Conservation (phyloP, 2,888 invertebrate genomes). For the Clepsis dumicolana region DNA sequence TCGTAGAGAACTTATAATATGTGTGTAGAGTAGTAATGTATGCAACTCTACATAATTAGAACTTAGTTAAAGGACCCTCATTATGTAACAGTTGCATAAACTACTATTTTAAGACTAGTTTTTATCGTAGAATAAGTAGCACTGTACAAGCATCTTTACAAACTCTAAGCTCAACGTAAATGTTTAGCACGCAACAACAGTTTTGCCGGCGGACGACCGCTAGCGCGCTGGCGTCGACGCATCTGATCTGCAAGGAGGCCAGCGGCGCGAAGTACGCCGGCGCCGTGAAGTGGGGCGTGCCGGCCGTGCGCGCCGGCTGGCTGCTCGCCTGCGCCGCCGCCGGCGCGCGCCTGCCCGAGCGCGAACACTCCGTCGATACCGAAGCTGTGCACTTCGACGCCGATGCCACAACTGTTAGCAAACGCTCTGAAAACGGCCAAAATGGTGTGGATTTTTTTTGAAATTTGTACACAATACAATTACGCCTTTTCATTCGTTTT, state of each 20-base stretch:
- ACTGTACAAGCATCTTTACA: not conserved
- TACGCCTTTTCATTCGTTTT: not conserved
- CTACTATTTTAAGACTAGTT: no score
- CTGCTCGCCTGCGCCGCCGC: slow-evolving; percentile 88
- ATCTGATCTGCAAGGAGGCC: slow-evolving; percentile 91
- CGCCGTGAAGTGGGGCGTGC: slow-evolving; percentile 94
- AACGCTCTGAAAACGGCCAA: not conserved
- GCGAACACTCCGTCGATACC: not conserved
- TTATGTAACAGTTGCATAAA: no score
- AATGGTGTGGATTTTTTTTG: not conserved
- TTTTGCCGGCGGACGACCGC: slow-evolving; percentile 78
- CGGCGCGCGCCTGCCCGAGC: slow-evolving; percentile 79
- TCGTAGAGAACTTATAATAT: no score
- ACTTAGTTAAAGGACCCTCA: no score
- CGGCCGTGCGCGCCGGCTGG: slow-evolving; percentile 93
- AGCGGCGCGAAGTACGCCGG: slow-evolving; percentile 94
- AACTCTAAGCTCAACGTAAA: not conserved
- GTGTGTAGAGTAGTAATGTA: no score
- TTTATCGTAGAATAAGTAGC: no score
- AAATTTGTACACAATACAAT: no score
- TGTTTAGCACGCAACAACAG: slow-evolving; percentile 72
- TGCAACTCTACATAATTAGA: no score
- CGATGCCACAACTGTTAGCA: not conserved
- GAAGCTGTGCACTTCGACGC: not conserved
- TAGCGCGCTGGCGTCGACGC: slow-evolving; percentile 89